Conservation (phyloP, 2,797 vertebrate species). For the Tarsius wallacei region DNA sequence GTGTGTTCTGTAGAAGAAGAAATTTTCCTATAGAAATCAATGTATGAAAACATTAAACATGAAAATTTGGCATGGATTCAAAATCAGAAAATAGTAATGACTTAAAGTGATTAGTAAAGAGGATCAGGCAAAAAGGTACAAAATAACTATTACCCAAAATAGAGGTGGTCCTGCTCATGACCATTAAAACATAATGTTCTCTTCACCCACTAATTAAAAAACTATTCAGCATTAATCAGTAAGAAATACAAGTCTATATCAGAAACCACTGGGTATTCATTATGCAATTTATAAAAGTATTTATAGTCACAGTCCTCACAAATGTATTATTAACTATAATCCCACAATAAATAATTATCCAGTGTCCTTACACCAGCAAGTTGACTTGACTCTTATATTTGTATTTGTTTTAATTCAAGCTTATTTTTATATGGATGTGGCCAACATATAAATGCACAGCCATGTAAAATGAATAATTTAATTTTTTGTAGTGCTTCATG, state of each 20-base stretch:
- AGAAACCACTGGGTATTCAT: not conserved
- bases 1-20: not conserved
- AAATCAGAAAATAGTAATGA: not conserved
- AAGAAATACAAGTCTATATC: not conserved
- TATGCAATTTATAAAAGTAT: not conserved
- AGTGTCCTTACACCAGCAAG: not conserved
- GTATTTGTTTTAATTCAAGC: not conserved
- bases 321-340: not conserved
- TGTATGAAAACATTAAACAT: not conserved
- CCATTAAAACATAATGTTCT: not conserved
- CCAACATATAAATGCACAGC: not conserved
- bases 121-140: not conserved
- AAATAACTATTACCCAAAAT: not conserved
- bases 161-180: not conserved
- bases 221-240: not conserved
- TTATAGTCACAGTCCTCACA: not conserved
- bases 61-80: not conserved
- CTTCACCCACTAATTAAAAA: not conserved
- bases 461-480: not conserved
- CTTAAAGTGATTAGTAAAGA: not conserved
- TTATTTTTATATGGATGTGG: not conserved
- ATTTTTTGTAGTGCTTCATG: not conserved
- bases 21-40: not conserved
- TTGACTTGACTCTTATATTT: not conserved
- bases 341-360: not conserved